phyloP scores from a whole-genome alignment of 2,113 vertebrate species.

The Alectura lathami region DNA sequence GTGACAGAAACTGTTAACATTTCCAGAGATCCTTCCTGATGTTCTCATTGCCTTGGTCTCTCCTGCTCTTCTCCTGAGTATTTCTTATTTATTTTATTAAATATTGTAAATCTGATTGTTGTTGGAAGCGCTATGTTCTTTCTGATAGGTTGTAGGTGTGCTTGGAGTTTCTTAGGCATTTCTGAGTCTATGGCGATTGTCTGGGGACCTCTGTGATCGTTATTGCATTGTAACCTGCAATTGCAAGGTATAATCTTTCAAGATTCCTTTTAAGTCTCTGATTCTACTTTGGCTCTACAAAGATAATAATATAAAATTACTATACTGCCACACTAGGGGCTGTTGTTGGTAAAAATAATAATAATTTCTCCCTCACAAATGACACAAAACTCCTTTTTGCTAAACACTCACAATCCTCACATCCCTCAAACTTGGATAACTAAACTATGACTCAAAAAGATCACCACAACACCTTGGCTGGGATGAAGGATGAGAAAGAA shows the following conservation, averaged over 20 bases:
- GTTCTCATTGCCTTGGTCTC: not conserved
- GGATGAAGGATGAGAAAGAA: not conserved
- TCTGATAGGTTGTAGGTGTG: not conserved
- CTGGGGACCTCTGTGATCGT: not conserved
- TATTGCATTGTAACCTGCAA: not conserved
- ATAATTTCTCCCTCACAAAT: not conserved
- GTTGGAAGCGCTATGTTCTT: not conserved
- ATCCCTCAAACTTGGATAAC: not conserved
- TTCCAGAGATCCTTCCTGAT: not conserved
- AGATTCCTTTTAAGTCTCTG: not conserved
- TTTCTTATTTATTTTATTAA: not conserved
- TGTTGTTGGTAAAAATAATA: not conserved
- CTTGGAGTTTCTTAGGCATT: not conserved
- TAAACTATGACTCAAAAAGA: not conserved
- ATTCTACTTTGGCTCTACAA: not conserved
- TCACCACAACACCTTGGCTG: not conserved
- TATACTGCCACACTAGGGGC: not conserved
- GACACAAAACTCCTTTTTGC: not conserved
- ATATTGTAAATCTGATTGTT: not conserved
- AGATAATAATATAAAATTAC: not conserved
- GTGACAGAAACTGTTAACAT: not conserved
- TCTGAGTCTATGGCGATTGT: not conserved
- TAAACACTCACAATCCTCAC: not conserved
- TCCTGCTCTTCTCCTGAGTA: not conserved
- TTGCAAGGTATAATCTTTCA: not conserved